Evolutionary conservation across 2,888 invertebrate genomes (phyloP), one percentile per base, ranked within the genome.

Genomic region (Limnephilus lunatus): DNA sequence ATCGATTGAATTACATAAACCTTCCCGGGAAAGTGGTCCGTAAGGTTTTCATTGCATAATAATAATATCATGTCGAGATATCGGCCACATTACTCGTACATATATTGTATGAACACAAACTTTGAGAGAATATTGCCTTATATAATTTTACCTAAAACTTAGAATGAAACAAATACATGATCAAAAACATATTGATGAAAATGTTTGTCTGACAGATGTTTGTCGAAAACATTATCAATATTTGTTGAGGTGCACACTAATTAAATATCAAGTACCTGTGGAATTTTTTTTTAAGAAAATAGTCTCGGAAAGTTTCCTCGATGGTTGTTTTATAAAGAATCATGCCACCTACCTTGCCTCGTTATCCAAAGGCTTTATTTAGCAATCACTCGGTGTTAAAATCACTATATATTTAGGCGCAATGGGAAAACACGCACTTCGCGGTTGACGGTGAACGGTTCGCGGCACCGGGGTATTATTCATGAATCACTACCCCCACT

Each of bases 401-500:
- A 83, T 90, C 68, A 85, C 85, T 85, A n/a, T 31, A 80, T 81
- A 90, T 92, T 92, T 87, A 87, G 80, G 81, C 39, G 68, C 91
- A 83, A 92, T 92, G 92, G 92, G 92, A 92, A 92, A 92, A 92
- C 92, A 39, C 90, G 83, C 53, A 92, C 88, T 86, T 80, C 81
- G 82, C 92, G 87, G 39, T 83, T 31, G 30, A 31, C 14, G 30
- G 31, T 85, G 3, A 3, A 44, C n/a, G 89, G 32, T 32, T 85
- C 81, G 68, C 82, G 85, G n/a, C 48, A 83, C 44, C 81, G 89
- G 91, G 87, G 88, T 31, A 88, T 91, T 83, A 25, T 87, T 80
- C 87, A 91, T 86, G 88, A 91, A 91, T 88, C 89, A 89, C 88
- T 35, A 83, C 91, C 94, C 94, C 85, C 93, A 92, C 92, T 92